phyloP scores from a whole-genome alignment of 2,888 invertebrate species.

The Temnothorax unifasciatus region DNA sequence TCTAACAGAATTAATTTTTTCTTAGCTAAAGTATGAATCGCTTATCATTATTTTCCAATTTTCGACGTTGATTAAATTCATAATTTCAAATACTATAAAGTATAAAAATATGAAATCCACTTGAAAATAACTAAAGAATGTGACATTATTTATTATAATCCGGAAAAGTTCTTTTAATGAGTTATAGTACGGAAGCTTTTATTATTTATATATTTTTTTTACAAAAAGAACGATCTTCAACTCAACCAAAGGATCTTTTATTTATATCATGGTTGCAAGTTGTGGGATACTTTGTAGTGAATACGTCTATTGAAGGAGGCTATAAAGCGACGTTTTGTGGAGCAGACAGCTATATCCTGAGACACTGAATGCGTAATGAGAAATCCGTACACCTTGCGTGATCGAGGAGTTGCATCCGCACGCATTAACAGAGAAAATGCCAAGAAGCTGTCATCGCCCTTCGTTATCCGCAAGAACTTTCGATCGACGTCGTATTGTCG shows the following conservation, averaged over 20 bases:
- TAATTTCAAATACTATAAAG: not conserved
- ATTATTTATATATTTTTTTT: not conserved
- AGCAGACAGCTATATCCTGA: not conserved
- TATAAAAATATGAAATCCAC: not conserved
- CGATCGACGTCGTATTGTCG: conserved; percentile 37
- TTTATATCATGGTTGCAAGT: not conserved
- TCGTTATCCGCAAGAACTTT: conserved; percentile 14
- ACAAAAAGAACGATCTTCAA: not conserved
- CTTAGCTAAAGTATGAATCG: not conserved
- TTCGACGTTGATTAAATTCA: not conserved
- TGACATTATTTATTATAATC: not conserved
- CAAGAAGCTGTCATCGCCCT: conserved; percentile 17
- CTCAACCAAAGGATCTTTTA: not conserved
- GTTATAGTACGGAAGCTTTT: not conserved
- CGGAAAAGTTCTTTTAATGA: not conserved
- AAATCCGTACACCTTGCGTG: not conserved
- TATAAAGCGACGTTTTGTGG: not conserved
- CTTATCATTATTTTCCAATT: not conserved
- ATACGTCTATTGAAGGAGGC: not conserved
- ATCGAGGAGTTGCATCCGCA: not conserved
- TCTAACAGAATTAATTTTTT: not conserved
- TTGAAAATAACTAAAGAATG: not conserved
- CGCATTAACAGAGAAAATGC: not conserved
- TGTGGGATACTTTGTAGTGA: not conserved
- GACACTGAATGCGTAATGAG: conserved; percentile 8